phyloP scores from a whole-genome alignment of 1,140 invertebrate species.

The Calosoma granatense region DNA sequence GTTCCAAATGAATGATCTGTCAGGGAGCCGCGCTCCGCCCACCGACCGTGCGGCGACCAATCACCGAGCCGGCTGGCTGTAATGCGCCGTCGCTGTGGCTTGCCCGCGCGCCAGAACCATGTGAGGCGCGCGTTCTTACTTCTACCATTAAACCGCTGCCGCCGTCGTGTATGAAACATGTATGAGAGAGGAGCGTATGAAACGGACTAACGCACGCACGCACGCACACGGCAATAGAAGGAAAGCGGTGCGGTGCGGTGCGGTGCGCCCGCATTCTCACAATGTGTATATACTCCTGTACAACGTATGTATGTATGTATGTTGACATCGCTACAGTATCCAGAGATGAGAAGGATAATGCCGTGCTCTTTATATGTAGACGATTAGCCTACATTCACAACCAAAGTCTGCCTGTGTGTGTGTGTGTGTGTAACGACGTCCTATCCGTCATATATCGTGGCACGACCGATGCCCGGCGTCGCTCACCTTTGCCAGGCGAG shows the following conservation, averaged over 20 bases:
- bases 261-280: neutral
- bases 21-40: slow-evolving; percentile 26
- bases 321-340: too few relatives aligned
- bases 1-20: slow-evolving; percentile 35
- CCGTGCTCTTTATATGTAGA: neutral
- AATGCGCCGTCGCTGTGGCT: slow-evolving; percentile 11
- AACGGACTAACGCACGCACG: neutral
- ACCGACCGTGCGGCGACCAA: slow-evolving; percentile 26
- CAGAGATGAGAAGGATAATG: neutral
- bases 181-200: neutral
- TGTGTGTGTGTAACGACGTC: too few relatives aligned
- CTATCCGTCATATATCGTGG: neutral
- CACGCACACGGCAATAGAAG: neutral
- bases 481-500: neutral
- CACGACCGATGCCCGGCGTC: slow-evolving; percentile 8
- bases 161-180: slow-evolving; percentile 15
- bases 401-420: too few relatives aligned
- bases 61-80: slow-evolving; percentile 14
- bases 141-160: slow-evolving; percentile 10
- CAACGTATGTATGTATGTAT: neutral
- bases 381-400: neutral
- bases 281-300: neutral
- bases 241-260: neutral
- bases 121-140: slow-evolving; percentile 14
- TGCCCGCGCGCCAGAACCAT: slow-evolving; percentile 8